Conservation (phyloP, 2,797 vertebrate genomes). For the Pagetopsis macropterus region DNA sequence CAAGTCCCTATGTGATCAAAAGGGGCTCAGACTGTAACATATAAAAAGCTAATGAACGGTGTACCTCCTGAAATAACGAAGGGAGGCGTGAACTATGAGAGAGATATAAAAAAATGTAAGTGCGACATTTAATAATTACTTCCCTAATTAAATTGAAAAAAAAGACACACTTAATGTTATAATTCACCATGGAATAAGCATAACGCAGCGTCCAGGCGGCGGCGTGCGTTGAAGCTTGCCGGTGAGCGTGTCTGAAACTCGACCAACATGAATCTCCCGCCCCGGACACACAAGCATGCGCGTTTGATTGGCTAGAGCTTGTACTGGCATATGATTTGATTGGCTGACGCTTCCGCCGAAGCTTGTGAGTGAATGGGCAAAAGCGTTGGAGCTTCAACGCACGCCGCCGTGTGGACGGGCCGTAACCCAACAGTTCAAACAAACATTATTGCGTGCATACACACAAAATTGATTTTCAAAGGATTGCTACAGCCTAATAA, state of each 20-base stretch:
- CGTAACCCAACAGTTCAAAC: neutral
- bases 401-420: too few relatives aligned
- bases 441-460: neutral
- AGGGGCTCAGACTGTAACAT: neutral
- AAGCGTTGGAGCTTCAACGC: too few relatives aligned
- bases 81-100: too few relatives aligned
- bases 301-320: too few relatives aligned
- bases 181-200: neutral
- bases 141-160: constrained; percentile 1
- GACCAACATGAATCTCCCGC: too few relatives aligned
- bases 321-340: too few relatives aligned
- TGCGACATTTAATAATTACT: constrained; percentile 10
- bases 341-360: too few relatives aligned
- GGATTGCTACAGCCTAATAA: constrained; percentile 33
- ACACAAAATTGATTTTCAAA: constrained; percentile 16
- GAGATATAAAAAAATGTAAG: neutral
- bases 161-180: neutral
- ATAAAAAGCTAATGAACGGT: constrained; percentile 4
- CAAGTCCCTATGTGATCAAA: neutral
- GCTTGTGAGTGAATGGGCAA: too few relatives aligned
- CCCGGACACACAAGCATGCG: too few relatives aligned
- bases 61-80: neutral
- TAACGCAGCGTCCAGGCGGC: neutral
- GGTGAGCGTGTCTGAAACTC: too few relatives aligned
- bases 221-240: too few relatives aligned